A percentile compares a stretch with the other conserved stretches of the same genome.
Evolutionary conservation across 2,113 vertebrate species (phyloP).

Genomic region (Cochlearius cochlearius): DNA sequence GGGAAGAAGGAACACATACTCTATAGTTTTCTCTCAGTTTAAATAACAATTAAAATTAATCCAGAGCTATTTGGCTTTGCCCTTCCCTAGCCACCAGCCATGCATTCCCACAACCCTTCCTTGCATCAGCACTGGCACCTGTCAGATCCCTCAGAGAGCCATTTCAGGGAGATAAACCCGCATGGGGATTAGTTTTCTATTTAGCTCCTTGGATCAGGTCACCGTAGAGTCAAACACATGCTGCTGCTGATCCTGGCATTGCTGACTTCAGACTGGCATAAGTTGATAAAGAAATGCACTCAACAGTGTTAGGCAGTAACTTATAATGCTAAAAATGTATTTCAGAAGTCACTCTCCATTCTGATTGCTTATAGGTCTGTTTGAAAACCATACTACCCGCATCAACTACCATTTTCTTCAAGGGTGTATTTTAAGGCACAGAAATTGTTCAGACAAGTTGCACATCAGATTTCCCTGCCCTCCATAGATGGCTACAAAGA

Average conservation of each 20-base stretch:
- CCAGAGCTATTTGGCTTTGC: neutral
- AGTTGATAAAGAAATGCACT: neutral
- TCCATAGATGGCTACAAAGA: neutral
- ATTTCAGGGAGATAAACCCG: neutral
- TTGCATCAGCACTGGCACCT: neutral
- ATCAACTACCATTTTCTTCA: neutral
- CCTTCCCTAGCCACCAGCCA: slow-evolving; percentile 15
- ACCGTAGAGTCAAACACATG: neutral
- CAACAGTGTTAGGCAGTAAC: neutral
- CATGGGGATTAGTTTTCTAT: neutral
- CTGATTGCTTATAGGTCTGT: neutral
- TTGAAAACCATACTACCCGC: neutral
- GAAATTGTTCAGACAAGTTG: neutral
- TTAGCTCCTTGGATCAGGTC: neutral
- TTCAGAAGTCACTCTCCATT: neutral
- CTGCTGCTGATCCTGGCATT: neutral
- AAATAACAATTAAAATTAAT: slow-evolving; percentile 19
- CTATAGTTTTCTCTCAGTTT: neutral
- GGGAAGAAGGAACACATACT: neutral
- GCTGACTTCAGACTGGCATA: neutral
- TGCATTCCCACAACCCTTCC: neutral
- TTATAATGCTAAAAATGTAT: neutral
- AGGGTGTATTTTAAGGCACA: neutral
- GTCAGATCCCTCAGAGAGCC: neutral
- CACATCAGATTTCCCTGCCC: neutral